A percentile compares a stretch with the other conserved stretches of the same genome.
phyloP scores from a whole-genome alignment of 2,797 vertebrate genomes.

The Enteromius argenteus region DNA sequence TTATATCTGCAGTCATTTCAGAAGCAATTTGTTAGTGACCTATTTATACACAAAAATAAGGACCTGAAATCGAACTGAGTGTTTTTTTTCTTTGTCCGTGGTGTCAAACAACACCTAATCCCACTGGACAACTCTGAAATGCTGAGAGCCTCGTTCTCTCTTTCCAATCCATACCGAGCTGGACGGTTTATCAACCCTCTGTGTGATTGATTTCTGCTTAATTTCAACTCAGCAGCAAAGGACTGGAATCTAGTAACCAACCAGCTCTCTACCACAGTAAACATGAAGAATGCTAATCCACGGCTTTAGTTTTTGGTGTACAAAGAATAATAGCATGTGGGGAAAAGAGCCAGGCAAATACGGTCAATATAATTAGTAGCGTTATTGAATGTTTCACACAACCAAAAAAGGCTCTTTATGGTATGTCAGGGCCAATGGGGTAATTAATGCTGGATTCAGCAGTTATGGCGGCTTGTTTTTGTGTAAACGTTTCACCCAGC shows the following conservation, averaged over 20 bases:
- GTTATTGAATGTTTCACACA: slow-evolving; percentile 10
- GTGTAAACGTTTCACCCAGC: slow-evolving; percentile 57
- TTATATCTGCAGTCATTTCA: not conserved
- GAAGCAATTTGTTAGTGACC: slow-evolving; percentile 9
- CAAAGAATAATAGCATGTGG: not conserved
- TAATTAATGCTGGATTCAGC: slow-evolving; percentile 54
- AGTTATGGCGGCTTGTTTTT: slow-evolving; percentile 55
- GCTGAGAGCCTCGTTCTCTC: slow-evolving; percentile 29
- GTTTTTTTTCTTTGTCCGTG: not conserved
- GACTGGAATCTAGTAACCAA: slow-evolving; percentile 60
- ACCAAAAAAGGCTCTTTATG: slow-evolving; percentile 35
- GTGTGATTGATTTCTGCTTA: slow-evolving; percentile 63
- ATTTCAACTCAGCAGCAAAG: slow-evolving; percentile 64
- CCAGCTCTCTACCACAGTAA: slow-evolving; percentile 4
- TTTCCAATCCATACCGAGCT: slow-evolving; percentile 49
- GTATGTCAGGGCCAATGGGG: slow-evolving; percentile 31
- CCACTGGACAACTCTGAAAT: slow-evolving; percentile 40
- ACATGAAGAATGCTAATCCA: slow-evolving; percentile 41
- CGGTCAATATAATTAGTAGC: not conserved
- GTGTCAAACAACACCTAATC: slow-evolving; percentile 36
- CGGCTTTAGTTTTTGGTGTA: slow-evolving; percentile 24
- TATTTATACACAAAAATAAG: slow-evolving; percentile 8
- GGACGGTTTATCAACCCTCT: slow-evolving; percentile 60
- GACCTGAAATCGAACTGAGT: not conserved
- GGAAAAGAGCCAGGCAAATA: not conserved